phyloP scores from a whole-genome alignment of 2,113 vertebrate species.

The Equus przewalskii region DNA sequence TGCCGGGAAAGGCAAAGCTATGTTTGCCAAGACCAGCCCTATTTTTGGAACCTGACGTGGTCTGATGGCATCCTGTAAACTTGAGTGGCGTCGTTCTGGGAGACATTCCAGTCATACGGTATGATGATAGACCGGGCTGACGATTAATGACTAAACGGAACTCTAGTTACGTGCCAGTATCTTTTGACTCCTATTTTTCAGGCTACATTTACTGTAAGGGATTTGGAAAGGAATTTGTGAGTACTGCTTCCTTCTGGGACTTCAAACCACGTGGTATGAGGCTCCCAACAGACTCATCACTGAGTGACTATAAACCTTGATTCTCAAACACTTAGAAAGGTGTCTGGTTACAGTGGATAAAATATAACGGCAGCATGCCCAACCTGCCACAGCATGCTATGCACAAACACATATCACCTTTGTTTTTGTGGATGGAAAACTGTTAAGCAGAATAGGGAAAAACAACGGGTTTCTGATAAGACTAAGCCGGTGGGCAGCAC shows the following conservation, averaged over 20 bases:
- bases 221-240: not conserved
- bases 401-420: rapidly evolving
- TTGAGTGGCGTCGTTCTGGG: not conserved
- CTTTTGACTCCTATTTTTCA: not conserved
- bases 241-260: not conserved
- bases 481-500: too few relatives aligned
- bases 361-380: not conserved
- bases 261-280: not conserved
- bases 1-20: not conserved
- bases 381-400: rapidly evolving
- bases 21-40: not conserved
- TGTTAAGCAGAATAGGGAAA: not conserved
- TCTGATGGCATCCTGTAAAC: not conserved
- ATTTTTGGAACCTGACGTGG: not conserved
- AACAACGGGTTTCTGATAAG: not conserved
- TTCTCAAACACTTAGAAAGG: not conserved
- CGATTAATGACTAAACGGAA: not conserved
- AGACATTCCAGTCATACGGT: too few relatives aligned
- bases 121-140: not conserved
- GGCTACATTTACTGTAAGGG: not conserved
- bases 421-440: not conserved
- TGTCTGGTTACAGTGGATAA: not conserved
- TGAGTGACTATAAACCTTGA: not conserved
- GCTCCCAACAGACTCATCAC: not conserved
- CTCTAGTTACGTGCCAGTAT: not conserved